Base-by-base conservation (phyloP, 2,797 vertebrate species). In the Chiroxiphia lanceolata region DNA sequence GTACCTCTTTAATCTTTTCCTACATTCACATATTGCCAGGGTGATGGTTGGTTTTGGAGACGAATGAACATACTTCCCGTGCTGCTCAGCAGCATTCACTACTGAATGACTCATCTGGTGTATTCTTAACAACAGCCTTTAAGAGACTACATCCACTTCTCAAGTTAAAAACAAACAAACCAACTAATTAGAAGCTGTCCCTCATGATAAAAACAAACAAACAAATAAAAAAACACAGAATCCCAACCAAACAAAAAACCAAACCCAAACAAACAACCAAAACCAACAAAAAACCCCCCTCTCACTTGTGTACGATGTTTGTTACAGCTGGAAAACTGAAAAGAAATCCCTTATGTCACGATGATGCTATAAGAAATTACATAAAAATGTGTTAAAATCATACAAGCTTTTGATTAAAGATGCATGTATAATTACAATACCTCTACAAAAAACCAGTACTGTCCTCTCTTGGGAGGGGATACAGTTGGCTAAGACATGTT, bases 91-190 rank as follows among this genome's bases (percentile, higher is more conserved):
- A 65, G 50, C 70, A 51, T 80, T 88, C 45, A 27, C 54, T 61
- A 18, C 51, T n/a, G 77, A 81, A 22, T 79, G 65, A 87, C 79
- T 77, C 81, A 88, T 38, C 45, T 5, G 22, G 21, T 48, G 71
- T 33, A 33, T 72, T 82, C 76, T 60, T 90, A 91, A 83, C 21
- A 87, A 25, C 83, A 74, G 57, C 50, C 6, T 84, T 84, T 36
- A 60, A 76, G 26, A 84, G 48, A 85, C 57, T 25, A 42, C 45
- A 63, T 34, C 19, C 44, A 56, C 9, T 3, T 0, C 13, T 61
- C 63, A 75, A 89, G n/a, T 84, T 53, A 56, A 47, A 86, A 78
- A 33, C 83, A 91, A 71, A 47, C 11, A 47, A 87, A 40, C 21
- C 8, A n/a, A 74, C 33, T 34, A 71, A 96, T 86, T 90, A 84